Conservation (phyloP, 2,797 vertebrate species). For the Muscicapa striata region DNA sequence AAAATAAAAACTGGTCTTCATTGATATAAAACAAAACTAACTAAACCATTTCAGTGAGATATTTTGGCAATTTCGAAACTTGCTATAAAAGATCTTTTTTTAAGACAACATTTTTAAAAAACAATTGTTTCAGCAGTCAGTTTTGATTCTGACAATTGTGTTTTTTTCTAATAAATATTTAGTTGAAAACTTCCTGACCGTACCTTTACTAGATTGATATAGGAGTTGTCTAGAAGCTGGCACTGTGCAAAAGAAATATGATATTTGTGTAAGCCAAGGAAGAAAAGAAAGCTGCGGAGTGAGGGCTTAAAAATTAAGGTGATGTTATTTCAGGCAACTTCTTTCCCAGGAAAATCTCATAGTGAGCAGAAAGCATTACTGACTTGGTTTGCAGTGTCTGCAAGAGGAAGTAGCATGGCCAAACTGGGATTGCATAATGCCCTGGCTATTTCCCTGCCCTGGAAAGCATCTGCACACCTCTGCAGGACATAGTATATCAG, state of each 20-base stretch:
- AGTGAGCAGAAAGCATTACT: background rate
- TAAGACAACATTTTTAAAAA: background rate
- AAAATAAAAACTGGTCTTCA: background rate
- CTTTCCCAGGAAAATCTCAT: background rate
- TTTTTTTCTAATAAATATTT: constrained; percentile 1
- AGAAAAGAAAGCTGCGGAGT: background rate
- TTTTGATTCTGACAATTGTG: background rate
- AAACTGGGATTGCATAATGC: background rate
- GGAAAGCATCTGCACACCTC: background rate
- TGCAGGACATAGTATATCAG: background rate
- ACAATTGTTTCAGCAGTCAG: background rate
- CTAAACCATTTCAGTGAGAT: background rate
- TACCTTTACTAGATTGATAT: background rate
- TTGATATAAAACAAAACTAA: background rate
- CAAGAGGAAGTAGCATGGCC: background rate
- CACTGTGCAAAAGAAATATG: background rate
- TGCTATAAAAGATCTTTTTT: background rate
- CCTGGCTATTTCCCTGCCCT: background rate
- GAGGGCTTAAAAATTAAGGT: background rate
- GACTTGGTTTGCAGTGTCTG: background rate
- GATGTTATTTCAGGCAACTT: background rate
- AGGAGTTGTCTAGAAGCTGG: background rate
- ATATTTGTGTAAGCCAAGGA: background rate
- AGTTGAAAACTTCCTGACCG: background rate
- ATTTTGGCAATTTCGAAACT: background rate